Conservation (phyloP, 2,113 vertebrate species). For the Stegastes partitus region DNA sequence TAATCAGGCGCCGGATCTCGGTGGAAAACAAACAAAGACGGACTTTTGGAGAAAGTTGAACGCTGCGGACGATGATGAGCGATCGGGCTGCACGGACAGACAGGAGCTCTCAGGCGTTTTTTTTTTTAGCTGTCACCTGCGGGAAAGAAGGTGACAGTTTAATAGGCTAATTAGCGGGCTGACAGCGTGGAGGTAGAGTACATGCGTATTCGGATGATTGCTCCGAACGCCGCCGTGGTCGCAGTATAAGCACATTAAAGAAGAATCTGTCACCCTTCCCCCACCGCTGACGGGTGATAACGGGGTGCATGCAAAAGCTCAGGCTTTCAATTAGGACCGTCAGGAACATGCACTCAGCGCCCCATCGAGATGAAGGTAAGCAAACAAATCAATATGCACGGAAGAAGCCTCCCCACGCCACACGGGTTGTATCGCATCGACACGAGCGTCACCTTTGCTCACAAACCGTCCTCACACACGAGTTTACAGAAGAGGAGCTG, state of each 20-base stretch:
- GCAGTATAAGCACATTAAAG: constrained; percentile 66
- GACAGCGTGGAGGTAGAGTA: constrained; percentile 22
- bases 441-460: not conserved
- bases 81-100: constrained; percentile 11
- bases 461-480: not conserved
- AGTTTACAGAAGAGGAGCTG: not conserved
- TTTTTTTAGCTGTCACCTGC: constrained; percentile 31
- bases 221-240: constrained; percentile 24
- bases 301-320: constrained; percentile 33
- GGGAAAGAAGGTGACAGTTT: constrained; percentile 30
- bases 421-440: not conserved
- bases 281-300: constrained; percentile 56
- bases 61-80: constrained; percentile 1
- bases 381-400: constrained; percentile 67
- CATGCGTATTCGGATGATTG: constrained; percentile 31
- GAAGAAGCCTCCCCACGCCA: constrained; percentile 15
- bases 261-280: constrained; percentile 55
- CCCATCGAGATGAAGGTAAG: constrained; percentile 62
- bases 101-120: not conserved
- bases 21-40: constrained; percentile 37
- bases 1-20: constrained; percentile 18
- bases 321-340: constrained; percentile 70
- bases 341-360: constrained; percentile 50
- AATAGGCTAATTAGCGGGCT: constrained; percentile 49
- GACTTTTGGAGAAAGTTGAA: constrained; percentile 13